Percentiles rank a stretch among this genome's conserved stretches.
Conservation (phyloP, 2,113 vertebrate genomes). For the Ictalurus furcatus region DNA sequence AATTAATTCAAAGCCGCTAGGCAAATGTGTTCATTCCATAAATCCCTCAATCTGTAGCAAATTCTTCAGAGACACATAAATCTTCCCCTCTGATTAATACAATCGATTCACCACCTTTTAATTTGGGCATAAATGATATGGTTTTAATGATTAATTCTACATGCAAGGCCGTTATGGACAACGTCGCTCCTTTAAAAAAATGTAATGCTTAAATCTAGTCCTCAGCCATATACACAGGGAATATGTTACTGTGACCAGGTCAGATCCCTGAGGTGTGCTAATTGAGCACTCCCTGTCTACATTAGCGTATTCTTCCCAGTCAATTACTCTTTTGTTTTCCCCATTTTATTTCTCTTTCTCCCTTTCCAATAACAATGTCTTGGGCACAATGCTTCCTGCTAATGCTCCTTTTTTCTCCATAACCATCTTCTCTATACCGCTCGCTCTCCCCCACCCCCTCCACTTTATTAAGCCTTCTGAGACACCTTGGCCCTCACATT, state of each 20-base stretch:
- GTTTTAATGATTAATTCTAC: too few species aligned
- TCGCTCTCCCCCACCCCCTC: background rate
- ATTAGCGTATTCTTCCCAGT: background rate
- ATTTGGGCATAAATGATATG: too few species aligned
- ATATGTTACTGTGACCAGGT: background rate
- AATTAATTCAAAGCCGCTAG: too few species aligned
- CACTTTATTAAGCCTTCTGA: constrained; percentile 16
- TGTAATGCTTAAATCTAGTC: too few species aligned
- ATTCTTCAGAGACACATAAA: too few species aligned
- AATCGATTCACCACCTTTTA: too few species aligned
- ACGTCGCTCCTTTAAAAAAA: too few species aligned
- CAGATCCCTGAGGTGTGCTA: background rate
- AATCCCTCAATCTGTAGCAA: too few species aligned
- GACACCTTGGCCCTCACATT: constrained; percentile 22
- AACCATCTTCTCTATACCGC: background rate
- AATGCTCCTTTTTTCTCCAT: constrained; percentile 3
- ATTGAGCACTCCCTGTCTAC: background rate
- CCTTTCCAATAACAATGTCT: background rate
- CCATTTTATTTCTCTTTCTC: background rate
- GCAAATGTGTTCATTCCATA: too few species aligned
- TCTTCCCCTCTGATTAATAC: too few species aligned
- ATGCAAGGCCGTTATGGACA: too few species aligned
- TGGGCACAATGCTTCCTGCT: constrained; percentile 6
- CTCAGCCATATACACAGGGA: background rate
- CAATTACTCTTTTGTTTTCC: background rate